Percentiles rank a stretch among this genome's conserved stretches.
Conservation (phyloP, 2,797 vertebrate genomes). For the Falco novaeseelandiae region DNA sequence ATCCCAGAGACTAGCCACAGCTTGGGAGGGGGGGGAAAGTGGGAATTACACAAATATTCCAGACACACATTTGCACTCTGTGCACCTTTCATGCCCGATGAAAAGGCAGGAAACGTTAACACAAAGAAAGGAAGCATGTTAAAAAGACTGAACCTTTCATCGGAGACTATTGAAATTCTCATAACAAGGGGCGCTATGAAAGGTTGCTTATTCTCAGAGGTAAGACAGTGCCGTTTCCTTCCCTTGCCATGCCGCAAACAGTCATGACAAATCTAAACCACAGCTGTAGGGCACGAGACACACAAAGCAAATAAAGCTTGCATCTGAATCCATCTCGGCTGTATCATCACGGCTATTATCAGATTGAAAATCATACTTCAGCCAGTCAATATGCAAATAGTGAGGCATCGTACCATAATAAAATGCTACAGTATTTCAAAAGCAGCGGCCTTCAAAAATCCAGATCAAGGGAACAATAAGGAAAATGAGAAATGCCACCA, state of each 20-base stretch:
- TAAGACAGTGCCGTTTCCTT: conserved; percentile 66
- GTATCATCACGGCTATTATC: neutral
- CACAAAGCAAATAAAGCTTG: conserved; percentile 53
- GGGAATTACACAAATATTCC: conserved; percentile 56
- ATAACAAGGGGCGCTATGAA: conserved; percentile 28
- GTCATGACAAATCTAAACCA: conserved; percentile 39
- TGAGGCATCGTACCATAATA: neutral
- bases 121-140: conserved; percentile 72
- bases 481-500: neutral
- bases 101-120: conserved; percentile 74
- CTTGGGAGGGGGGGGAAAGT: neutral
- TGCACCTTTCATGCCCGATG: conserved; percentile 35
- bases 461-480: neutral
- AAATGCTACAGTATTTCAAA: conserved; percentile 12
- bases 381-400: neutral
- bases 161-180: conserved; percentile 56
- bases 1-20: neutral
- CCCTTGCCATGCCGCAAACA: conserved; percentile 35
- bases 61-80: neutral
- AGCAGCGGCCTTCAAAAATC: neutral
- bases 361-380: neutral
- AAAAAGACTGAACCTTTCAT: conserved; percentile 63
- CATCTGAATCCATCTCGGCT: conserved; percentile 25
- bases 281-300: conserved; percentile 35
- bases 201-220: conserved; percentile 55